A percentile compares a stretch with the other conserved stretches of the same genome.
Conservation (phyloP, 2,113 vertebrate species). For the Gulo gulo region DNA sequence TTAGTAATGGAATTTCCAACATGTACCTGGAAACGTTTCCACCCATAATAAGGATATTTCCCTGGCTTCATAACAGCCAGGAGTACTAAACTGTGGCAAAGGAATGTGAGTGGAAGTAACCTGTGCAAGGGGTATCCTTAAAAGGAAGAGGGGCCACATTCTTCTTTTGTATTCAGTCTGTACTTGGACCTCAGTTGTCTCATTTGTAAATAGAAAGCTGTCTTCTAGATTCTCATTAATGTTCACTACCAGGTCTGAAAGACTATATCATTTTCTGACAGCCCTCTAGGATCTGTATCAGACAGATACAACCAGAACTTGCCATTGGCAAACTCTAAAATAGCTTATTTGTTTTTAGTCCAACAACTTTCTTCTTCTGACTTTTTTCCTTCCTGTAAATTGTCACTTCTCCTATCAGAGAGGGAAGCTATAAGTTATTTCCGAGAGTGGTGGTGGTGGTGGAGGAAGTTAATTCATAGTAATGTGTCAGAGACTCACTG, state of each 20-base stretch:
- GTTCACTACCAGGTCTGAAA: neutral
- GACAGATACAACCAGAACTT: neutral
- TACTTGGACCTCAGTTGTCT: neutral
- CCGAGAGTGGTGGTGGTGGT: neutral
- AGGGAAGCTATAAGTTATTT: neutral
- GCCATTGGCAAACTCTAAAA: neutral
- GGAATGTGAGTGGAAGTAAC: neutral
- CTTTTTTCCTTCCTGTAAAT: neutral
- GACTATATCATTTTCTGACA: neutral
- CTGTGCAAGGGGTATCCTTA: neutral
- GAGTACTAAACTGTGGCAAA: neutral
- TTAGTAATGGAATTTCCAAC: neutral
- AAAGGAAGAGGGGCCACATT: fast-evolving
- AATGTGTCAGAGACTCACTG: neutral
- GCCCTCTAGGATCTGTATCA: neutral
- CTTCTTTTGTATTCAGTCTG: neutral
- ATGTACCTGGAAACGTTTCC: neutral
- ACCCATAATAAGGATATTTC: neutral
- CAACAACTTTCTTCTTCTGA: neutral
- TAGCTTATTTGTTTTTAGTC: neutral
- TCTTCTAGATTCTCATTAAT: neutral
- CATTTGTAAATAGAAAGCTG: neutral
- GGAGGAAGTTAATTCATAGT: neutral
- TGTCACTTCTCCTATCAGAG: neutral
- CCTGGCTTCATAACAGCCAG: neutral